phyloP scores from a whole-genome alignment of 2,888 invertebrate species.

The Conomelus anceps region DNA sequence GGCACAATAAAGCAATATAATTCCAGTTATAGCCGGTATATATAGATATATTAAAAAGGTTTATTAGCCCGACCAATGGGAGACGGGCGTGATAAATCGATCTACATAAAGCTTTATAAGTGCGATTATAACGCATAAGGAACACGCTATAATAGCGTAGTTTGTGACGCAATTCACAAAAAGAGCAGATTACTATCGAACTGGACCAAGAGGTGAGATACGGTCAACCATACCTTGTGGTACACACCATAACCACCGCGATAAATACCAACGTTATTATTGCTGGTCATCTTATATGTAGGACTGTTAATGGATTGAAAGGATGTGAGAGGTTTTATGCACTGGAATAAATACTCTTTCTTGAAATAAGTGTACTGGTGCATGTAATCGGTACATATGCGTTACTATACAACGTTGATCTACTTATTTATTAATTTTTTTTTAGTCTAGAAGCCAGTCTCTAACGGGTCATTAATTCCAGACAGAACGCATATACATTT shows the following conservation, averaged over 20 bases:
- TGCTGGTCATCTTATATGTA: background rate
- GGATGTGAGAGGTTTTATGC: background rate
- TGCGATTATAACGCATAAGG: background rate
- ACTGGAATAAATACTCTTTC: too few relatives aligned
- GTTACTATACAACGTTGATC: too few relatives aligned
- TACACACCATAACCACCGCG: background rate
- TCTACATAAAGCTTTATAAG: background rate
- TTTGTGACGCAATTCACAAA: background rate
- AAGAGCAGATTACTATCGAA: background rate
- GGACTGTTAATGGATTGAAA: too few relatives aligned
- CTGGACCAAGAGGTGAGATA: background rate
- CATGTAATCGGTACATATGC: too few relatives aligned
- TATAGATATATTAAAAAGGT: too few relatives aligned
- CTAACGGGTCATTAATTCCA: too few relatives aligned
- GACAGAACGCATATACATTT: too few relatives aligned
- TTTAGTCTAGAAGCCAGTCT: too few relatives aligned
- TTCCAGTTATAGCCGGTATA: background rate
- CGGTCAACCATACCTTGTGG: background rate
- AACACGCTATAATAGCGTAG: background rate
- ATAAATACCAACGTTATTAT: background rate
- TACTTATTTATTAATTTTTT: too few relatives aligned
- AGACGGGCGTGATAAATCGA: background rate
- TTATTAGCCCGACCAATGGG: too few relatives aligned
- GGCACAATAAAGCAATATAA: background rate
- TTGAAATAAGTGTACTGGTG: too few relatives aligned